These are phyloP conservation scores for Aldrovandia affinis DNA, from an alignment of 2,797 vertebrate species.

Conservation along the genomic window DNA sequence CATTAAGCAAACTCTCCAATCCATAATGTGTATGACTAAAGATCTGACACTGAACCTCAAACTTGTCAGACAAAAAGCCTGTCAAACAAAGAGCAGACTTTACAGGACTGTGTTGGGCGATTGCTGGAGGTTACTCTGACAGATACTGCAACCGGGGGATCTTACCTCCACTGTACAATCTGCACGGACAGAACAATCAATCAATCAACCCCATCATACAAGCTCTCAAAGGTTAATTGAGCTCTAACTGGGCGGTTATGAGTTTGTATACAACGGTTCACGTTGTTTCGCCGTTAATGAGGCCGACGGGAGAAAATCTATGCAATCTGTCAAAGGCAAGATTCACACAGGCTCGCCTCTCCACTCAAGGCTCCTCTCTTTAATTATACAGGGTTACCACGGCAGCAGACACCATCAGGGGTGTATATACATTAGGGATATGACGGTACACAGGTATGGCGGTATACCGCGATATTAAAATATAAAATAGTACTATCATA, in stretches of 20 bases:
- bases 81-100: not conserved
- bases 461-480: too few species aligned
- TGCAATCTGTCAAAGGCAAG: slow-evolving; percentile 12
- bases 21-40: too few species aligned
- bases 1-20: too few species aligned
- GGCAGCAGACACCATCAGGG: not conserved
- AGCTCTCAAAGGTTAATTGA: slow-evolving; percentile 7
- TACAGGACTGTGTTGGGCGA: not conserved
- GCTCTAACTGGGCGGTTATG: not conserved
- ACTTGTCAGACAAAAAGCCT: not conserved
- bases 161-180: not conserved
- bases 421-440: too few species aligned
- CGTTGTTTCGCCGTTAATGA: slow-evolving; percentile 15
- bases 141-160: not conserved
- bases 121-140: not conserved
- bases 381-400: not conserved
- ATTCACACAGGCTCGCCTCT: not conserved
- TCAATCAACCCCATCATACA: not conserved
- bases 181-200: not conserved
- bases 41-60: too few species aligned
- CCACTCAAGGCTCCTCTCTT: not conserved
- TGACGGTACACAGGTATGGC: too few species aligned
- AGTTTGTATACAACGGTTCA: not conserved
- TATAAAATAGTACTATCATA: too few species aligned
- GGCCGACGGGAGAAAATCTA: slow-evolving; percentile 2